phyloP scores from a whole-genome alignment of 2,888 invertebrate species.

The Branchellion lobata region DNA sequence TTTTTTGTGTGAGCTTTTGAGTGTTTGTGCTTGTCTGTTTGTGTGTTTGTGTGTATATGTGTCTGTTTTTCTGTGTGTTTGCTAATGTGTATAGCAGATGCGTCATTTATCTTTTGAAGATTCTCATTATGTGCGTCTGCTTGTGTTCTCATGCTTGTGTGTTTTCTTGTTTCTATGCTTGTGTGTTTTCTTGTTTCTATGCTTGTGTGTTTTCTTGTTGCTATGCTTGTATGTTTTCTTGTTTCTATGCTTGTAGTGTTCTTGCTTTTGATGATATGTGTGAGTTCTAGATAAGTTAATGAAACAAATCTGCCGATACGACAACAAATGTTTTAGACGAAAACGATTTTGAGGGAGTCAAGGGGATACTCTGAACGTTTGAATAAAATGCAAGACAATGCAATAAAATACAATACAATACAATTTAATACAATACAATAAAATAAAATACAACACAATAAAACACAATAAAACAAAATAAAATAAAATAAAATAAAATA shows the following conservation, averaged over 20 bases:
- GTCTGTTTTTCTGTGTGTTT: background rate
- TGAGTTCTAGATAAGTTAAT: background rate
- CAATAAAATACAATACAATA: too few relatives aligned
- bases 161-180: background rate
- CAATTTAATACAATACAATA: too few relatives aligned
- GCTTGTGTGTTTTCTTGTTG: background rate
- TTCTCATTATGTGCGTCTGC: background rate
- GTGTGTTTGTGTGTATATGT: constrained; percentile 21
- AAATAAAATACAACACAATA: too few relatives aligned
- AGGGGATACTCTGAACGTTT: too few relatives aligned
- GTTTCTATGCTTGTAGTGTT: background rate
- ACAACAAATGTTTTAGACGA: too few relatives aligned
- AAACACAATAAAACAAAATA: too few relatives aligned
- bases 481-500: too few relatives aligned
- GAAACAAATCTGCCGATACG: background rate
- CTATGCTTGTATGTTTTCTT: too few relatives aligned
- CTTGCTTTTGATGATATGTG: background rate
- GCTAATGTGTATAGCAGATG: background rate
- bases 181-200: background rate
- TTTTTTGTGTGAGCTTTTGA: constrained; percentile 1
- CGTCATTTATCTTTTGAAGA: background rate
- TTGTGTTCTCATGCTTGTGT: background rate
- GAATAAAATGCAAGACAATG: too few relatives aligned
- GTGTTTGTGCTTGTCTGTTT: constrained; percentile 14
- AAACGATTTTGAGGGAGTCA: too few relatives aligned